A percentile compares a stretch with the other conserved stretches of the same genome.
phyloP scores from a whole-genome alignment of 2,797 vertebrate genomes.

The Crocidura indochinensis region DNA sequence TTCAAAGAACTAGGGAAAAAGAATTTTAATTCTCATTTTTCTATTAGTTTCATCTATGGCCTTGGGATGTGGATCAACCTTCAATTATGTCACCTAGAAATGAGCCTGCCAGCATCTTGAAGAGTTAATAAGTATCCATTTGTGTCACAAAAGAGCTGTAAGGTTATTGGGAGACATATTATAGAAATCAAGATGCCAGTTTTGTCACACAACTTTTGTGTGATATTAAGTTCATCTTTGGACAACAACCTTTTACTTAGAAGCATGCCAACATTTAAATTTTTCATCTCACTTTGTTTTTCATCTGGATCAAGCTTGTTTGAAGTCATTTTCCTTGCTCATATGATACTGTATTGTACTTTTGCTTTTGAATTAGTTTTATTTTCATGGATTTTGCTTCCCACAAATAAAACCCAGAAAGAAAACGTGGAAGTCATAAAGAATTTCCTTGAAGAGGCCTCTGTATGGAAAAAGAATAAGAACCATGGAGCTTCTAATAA shows the following conservation, averaged over 20 bases:
- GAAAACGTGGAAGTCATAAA: no score
- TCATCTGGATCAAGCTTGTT: slow-evolving; percentile 70
- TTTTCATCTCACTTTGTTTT: slow-evolving; percentile 72
- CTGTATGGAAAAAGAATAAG: slow-evolving; percentile 58
- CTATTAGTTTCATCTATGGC: background rate
- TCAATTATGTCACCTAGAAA: slow-evolving; percentile 54
- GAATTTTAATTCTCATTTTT: slow-evolving; percentile 48
- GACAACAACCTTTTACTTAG: slow-evolving; percentile 60
- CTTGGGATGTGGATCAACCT: background rate
- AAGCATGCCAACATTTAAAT: slow-evolving; percentile 59
- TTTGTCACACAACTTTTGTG: background rate
- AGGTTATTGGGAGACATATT: slow-evolving; percentile 44
- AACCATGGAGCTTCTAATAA: slow-evolving; percentile 78
- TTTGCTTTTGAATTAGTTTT: slow-evolving; percentile 77
- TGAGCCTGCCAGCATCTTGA: background rate
- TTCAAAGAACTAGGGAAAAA: slow-evolving; percentile 21
- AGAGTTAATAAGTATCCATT: slow-evolving; percentile 54
- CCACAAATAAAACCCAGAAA: no score
- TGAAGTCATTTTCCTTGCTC: slow-evolving; percentile 77
- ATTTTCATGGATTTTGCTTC: slow-evolving; percentile 72
- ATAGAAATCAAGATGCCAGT: slow-evolving; percentile 15
- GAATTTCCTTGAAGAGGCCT: slow-evolving; percentile 68
- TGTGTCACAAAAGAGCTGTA: background rate
- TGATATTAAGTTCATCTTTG: slow-evolving; percentile 15
- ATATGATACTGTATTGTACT: slow-evolving; percentile 69